A percentile compares a stretch with the other conserved stretches of the same genome.
phyloP scores from a whole-genome alignment of 2,888 invertebrate genomes.

The Dasysyrphus albostriatus region DNA sequence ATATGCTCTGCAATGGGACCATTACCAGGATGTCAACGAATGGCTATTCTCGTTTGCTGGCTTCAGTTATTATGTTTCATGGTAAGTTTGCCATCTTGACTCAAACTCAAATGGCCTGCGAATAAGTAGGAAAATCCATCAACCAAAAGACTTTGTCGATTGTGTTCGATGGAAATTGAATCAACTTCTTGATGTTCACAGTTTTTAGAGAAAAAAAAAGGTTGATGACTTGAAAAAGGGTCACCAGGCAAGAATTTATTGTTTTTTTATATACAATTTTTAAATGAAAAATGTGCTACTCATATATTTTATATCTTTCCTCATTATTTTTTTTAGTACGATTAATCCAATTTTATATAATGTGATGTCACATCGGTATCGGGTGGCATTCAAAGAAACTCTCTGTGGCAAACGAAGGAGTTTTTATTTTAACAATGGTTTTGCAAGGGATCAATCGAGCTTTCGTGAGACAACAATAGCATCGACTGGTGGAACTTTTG shows the following conservation, averaged over 20 bases:
- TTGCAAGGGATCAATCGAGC: slow-evolving; percentile 86
- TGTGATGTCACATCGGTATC: slow-evolving; percentile 91
- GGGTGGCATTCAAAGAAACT: slow-evolving; percentile 90
- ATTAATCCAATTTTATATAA: slow-evolving; percentile 95
- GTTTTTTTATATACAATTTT: not conserved
- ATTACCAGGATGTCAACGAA: slow-evolving; percentile 89
- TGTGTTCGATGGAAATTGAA: slow-evolving; percentile 38
- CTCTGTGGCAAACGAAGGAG: slow-evolving; percentile 86
- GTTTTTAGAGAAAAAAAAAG: no score
- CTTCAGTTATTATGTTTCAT: slow-evolving; percentile 91
- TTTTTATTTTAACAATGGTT: slow-evolving; percentile 84
- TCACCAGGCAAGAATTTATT: not conserved
- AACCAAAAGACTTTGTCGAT: not conserved
- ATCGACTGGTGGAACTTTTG: slow-evolving; percentile 78
- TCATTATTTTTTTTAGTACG: slow-evolving; percentile 85
- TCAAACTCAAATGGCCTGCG: slow-evolving; percentile 12
- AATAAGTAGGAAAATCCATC: slow-evolving; percentile 24
- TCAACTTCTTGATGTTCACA: slow-evolving; percentile 19
- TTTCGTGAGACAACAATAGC: slow-evolving; percentile 86
- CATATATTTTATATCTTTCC: slow-evolving; percentile 11
- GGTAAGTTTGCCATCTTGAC: slow-evolving; percentile 78
- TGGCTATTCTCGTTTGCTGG: slow-evolving; percentile 92
- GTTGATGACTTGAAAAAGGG: slow-evolving; percentile 30
- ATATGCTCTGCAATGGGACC: slow-evolving; percentile 87
- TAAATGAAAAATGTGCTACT: not conserved